Conservation (phyloP, 2,888 invertebrate species). For the Sussaba pulchella region DNA sequence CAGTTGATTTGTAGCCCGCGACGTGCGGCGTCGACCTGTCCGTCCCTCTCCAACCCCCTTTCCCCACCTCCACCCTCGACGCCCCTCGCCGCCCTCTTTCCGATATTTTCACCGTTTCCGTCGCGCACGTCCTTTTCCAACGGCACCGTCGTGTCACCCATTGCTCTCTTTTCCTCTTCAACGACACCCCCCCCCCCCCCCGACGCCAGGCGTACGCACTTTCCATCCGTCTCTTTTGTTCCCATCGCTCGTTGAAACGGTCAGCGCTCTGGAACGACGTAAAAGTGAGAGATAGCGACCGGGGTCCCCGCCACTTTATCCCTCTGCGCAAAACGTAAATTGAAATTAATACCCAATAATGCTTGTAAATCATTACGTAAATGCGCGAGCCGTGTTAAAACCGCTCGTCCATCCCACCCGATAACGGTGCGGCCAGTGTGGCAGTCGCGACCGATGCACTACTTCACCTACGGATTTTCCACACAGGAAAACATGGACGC, state of each 20-base stretch:
- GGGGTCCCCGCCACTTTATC: conserved; percentile 71
- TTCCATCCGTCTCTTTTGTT: conserved; percentile 74
- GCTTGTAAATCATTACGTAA: conserved; percentile 83
- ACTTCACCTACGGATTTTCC: conserved; percentile 12
- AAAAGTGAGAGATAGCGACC: conserved; percentile 59
- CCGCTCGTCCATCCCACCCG: conserved; percentile 69
- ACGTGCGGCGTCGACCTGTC: conserved; percentile 82
- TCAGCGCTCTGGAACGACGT: conserved; percentile 21
- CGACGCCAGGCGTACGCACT: conserved; percentile 12
- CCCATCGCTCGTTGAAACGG: conserved; percentile 69
- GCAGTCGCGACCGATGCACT: conserved; percentile 48
- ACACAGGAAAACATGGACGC: background rate
- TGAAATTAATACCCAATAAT: conserved; percentile 84
- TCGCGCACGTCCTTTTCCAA: background rate
- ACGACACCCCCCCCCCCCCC: conserved; percentile 20
- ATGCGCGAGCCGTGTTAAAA: conserved; percentile 80
- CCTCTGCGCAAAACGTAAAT: conserved; percentile 79
- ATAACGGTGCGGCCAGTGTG: conserved; percentile 60
- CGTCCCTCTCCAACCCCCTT: conserved; percentile 63
- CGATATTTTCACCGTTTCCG: conserved; percentile 18
- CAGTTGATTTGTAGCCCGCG: conserved; percentile 83
- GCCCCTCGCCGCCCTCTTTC: conserved; percentile 47
- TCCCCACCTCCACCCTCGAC: conserved; percentile 55
- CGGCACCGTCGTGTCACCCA: conserved; percentile 36
- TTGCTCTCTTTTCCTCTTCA: conserved; percentile 57